Evolutionary conservation across 2,113 vertebrate species (phyloP), one percentile per base, ranked within the genome.

Genomic region (Rostratula benghalensis): DNA sequence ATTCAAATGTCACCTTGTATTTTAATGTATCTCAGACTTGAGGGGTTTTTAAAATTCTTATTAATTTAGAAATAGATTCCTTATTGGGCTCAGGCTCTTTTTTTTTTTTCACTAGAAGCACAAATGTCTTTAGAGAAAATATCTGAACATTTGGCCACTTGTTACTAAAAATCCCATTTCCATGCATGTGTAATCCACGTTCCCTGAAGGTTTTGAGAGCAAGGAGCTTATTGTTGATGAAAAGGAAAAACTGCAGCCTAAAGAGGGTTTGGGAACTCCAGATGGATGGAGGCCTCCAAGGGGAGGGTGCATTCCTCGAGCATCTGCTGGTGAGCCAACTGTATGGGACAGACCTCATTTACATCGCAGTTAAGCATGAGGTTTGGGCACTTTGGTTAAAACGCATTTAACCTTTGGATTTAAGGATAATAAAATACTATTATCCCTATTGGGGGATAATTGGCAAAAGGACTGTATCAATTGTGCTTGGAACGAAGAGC

Each of bases 1-100:
- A 92, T 68, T 92, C 92, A 96, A 97, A 96, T 90, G 95, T 97
- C 94, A 97, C 92, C 88, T 96, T 90, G 65, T 64, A 92, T 95
- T 93, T 95, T 92, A 95, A 94, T 90, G 80, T 45, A 86, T 81
- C 51, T 90, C 83, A 92, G 88, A 88, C 86, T 84, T 90, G 41
- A 91, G 57, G 53, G 87, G 3, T 3, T 76, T 93, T 89, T 6
- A 7, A 82, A 94, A 85, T 53, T 68, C 79, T 89, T 96, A 89
- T 79, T 95, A 93, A 95, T 95, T 96, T 95, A 95, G 94, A 87
- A 96, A 89, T 64, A 87, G 76, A 64, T 57, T 95, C 50, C 57
- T 93, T 95, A 91, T 68, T 93, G 61, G 74, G 57, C 93, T 75
- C 69, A 87, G 65, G 45, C 61, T 81, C n/a, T 54, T 50, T 83